Base-by-base conservation (phyloP, 1,140 invertebrate genomes). In the Triops longicaudatus region DNA sequence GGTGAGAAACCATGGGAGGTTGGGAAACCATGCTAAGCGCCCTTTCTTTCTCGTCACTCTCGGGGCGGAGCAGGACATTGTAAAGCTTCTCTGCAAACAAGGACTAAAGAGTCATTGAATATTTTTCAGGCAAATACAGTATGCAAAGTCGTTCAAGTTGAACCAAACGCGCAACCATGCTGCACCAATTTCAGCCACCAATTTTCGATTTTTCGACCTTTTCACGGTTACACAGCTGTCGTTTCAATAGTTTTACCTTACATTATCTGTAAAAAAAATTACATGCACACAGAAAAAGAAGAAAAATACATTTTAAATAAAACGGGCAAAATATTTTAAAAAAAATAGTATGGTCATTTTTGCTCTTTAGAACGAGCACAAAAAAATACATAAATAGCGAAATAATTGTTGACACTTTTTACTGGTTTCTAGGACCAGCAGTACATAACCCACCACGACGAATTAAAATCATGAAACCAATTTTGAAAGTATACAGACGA, bases 401-500 rank as follows among this genome's bases (percentile, higher is more conserved):
- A 63, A 22, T 22, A 9, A 63, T 63, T 6, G 50, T 63, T 63
- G 9, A 63, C 50, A 63, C 10, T 5, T 37, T 37, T 37, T 37
- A 12, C 14, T 6, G 50, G 17, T 63, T 17, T 14, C 43, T 44
- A 12, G 43, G 22, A 63, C 6, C n/a, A 37, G 31, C 31, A 37
- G 31, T 37, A 37, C 22, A 63, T 63, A 63, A 63, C 50, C 50
- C 50, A 17, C 50, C 50, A 63, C 31, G 31, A 37, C 31, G 50
- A 63, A 63, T 17, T 63, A 63, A 63, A 63, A 63, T 63, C 50
- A 63, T 63, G 50, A 63, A 63, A 63, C 50, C 50, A 63, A 63
- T 63, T 63, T 63, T 63, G 50, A 63, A 63, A 22, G 50, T 63
- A 63, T 63, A 63, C 50, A n/a, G 14, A 22, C n/a, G 17, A 37